Evolutionary conservation across 2,113 vertebrate genomes (phyloP).

Genomic region (Passer domesticus): DNA sequence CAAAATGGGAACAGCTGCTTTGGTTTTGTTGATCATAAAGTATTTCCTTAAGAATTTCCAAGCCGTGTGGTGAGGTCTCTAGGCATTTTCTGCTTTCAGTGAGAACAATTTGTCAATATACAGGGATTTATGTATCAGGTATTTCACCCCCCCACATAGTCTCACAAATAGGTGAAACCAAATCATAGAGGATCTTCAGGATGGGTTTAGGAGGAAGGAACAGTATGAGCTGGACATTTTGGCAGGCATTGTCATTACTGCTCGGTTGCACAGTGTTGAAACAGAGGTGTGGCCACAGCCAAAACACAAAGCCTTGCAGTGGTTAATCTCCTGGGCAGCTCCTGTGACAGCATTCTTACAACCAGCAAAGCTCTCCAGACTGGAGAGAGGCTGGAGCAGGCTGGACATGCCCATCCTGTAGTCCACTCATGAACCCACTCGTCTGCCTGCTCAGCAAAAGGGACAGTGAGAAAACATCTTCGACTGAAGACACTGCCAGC

Average conservation of each 20-base stretch:
- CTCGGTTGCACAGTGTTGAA: neutral
- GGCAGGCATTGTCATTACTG: neutral
- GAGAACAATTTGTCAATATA: neutral
- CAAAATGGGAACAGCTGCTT: slow-evolving; percentile 26
- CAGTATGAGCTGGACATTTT: neutral
- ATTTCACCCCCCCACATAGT: neutral
- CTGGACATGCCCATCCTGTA: neutral
- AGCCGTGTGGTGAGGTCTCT: neutral
- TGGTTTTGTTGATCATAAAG: slow-evolving; percentile 9
- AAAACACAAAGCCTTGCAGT: neutral
- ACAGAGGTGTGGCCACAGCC: neutral
- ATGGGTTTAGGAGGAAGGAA: neutral
- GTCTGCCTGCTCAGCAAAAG: neutral
- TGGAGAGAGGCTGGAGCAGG: neutral
- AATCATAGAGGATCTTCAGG: neutral
- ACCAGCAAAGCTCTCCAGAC: neutral
- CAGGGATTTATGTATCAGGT: neutral
- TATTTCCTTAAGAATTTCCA: slow-evolving; percentile 20
- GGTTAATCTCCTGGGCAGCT: neutral
- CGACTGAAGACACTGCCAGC: neutral
- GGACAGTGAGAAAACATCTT: neutral
- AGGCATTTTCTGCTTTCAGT: neutral
- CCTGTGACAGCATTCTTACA: neutral
- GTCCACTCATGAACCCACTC: neutral
- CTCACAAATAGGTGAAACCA: neutral